Conservation (phyloP, 2,888 invertebrate species). For the Ctena decussata region DNA sequence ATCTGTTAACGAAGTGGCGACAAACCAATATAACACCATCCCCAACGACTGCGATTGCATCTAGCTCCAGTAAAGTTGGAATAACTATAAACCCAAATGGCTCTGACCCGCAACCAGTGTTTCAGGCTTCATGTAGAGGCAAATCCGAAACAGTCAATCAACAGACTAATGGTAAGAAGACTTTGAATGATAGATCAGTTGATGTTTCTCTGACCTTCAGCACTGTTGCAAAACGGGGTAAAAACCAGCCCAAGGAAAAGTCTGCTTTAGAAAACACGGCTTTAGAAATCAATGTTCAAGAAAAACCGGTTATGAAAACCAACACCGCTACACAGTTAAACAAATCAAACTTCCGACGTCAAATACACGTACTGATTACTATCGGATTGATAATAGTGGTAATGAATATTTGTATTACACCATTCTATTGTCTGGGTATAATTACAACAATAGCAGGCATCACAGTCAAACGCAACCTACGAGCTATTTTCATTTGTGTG, state of each 20-base stretch:
- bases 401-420: not conserved
- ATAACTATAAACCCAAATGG: not conserved
- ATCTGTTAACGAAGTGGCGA: not conserved
- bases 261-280: too few species aligned
- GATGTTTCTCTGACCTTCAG: too few species aligned
- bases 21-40: not conserved
- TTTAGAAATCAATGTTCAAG: too few species aligned
- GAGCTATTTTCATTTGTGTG: not conserved
- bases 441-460: not conserved
- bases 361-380: not conserved
- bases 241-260: not conserved
- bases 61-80: not conserved
- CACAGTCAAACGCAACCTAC: not conserved
- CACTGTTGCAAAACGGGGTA: not conserved
- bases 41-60: not conserved
- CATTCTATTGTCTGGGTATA: not conserved
- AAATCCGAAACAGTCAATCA: not conserved
- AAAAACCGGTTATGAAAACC: too few species aligned
- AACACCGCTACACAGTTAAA: too few species aligned
- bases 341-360: too few species aligned
- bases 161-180: not conserved
- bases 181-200: not conserved
- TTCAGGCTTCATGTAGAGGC: not conserved
- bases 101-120: not conserved
- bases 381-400: not conserved